A percentile compares a stretch with the other conserved stretches of the same genome.
phyloP scores from a whole-genome alignment of 2,888 invertebrate species.

The Catocala fraxini region DNA sequence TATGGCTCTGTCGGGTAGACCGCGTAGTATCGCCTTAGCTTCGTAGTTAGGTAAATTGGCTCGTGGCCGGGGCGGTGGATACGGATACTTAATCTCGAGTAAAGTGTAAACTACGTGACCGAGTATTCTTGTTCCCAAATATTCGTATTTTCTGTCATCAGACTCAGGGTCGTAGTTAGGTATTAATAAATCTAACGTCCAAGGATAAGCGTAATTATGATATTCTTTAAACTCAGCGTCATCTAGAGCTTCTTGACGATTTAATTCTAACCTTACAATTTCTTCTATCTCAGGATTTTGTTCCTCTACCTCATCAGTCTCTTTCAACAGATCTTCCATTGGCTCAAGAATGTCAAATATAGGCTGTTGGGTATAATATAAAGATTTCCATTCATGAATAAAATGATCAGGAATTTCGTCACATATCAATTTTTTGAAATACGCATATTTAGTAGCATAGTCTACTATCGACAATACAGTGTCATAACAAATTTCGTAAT shows the following conservation, averaged over 20 bases:
- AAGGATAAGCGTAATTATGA: constrained; percentile 82
- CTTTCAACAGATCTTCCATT: constrained; percentile 72
- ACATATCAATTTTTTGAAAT: constrained; percentile 77
- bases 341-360: constrained; percentile 83
- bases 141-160: constrained; percentile 78
- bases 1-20: constrained; percentile 75
- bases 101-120: constrained; percentile 86
- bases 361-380: constrained; percentile 86
- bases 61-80: constrained; percentile 65
- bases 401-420: constrained; percentile 80
- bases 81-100: constrained; percentile 81
- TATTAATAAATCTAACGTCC: constrained; percentile 81
- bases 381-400: constrained; percentile 86
- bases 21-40: constrained; percentile 77
- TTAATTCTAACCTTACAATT: constrained; percentile 79
- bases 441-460: constrained; percentile 83
- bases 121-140: constrained; percentile 77
- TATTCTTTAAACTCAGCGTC: constrained; percentile 87
- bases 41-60: constrained; percentile 72
- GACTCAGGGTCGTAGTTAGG: constrained; percentile 76
- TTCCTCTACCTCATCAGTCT: constrained; percentile 63
- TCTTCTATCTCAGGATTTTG: constrained; percentile 70
- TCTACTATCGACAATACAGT: constrained; percentile 86
- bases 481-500: constrained; percentile 83
- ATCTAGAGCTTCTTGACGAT: constrained; percentile 85